These are phyloP conservation scores for Probosciger aterrimus DNA, from an alignment of 2,113 vertebrate genomes.

Conservation along the genomic window DNA sequence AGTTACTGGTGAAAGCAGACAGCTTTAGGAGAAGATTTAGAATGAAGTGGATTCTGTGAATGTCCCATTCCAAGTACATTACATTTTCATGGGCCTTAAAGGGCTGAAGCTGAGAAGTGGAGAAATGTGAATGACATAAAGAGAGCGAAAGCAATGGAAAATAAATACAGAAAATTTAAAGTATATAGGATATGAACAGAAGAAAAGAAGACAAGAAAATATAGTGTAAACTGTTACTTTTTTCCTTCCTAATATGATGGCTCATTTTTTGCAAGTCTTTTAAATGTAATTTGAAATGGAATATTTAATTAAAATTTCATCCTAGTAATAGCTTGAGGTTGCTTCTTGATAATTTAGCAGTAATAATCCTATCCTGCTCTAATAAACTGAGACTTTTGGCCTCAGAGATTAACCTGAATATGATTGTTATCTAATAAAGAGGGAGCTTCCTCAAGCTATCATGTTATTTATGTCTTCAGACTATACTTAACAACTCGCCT, in stretches of 20 bases:
- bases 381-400: not conserved
- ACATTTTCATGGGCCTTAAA: not conserved
- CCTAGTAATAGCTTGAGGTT: not conserved
- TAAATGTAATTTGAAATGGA: not conserved
- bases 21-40: not conserved
- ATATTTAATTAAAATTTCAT: constrained; percentile 37
- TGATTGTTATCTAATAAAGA: not conserved
- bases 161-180: not conserved
- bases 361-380: not conserved
- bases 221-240: not conserved
- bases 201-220: not conserved
- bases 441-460: not conserved
- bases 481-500: not conserved
- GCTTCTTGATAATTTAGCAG: not conserved
- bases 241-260: not conserved
- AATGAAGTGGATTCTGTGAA: not conserved
- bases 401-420: not conserved
- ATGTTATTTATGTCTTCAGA: not conserved
- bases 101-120: not conserved
- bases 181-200: not conserved
- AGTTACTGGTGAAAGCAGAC: not conserved
- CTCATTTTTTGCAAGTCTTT: not conserved
- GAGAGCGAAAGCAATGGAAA: not conserved
- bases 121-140: not conserved
- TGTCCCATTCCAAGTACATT: not conserved